Conservation (phyloP, 2,888 invertebrate genomes). For the Rotaria socialis region DNA sequence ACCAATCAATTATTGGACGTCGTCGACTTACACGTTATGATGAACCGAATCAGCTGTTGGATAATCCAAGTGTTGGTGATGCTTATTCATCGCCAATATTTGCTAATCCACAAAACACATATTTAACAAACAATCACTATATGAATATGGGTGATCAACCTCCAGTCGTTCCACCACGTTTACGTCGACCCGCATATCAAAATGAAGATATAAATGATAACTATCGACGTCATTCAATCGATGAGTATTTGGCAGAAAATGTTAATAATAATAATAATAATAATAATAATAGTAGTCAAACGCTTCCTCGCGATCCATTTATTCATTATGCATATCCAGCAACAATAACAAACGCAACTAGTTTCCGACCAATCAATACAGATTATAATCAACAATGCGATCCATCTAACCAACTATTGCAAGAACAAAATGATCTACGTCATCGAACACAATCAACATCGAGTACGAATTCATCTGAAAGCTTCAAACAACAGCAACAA, state of each 20-base stretch:
- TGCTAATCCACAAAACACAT: neutral
- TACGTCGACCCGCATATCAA: neutral
- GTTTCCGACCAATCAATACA: constrained; percentile 24
- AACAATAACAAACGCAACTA: constrained; percentile 17
- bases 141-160: neutral
- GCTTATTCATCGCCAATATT: neutral
- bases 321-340: constrained; percentile 33
- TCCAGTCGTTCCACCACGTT: constrained; percentile 21
- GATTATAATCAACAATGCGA: neutral
- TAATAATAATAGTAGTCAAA: neutral
- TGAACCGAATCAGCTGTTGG: neutral
- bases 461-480: neutral
- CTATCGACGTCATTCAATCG: constrained; percentile 21
- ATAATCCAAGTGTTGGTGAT: neutral
- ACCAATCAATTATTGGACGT: constrained; percentile 15
- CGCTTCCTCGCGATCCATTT: neutral
- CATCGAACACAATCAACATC: neutral
- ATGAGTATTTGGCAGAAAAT: neutral
- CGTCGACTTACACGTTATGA: neutral
- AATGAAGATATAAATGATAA: neutral
- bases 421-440: neutral
- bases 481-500: neutral
- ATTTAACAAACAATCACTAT: neutral
- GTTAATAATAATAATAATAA: constrained; percentile 14
- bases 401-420: neutral